Evolutionary conservation across 2,797 vertebrate genomes (phyloP), one percentile per base, ranked within the genome.

Genomic region (Gymnothorax javanicus): DNA sequence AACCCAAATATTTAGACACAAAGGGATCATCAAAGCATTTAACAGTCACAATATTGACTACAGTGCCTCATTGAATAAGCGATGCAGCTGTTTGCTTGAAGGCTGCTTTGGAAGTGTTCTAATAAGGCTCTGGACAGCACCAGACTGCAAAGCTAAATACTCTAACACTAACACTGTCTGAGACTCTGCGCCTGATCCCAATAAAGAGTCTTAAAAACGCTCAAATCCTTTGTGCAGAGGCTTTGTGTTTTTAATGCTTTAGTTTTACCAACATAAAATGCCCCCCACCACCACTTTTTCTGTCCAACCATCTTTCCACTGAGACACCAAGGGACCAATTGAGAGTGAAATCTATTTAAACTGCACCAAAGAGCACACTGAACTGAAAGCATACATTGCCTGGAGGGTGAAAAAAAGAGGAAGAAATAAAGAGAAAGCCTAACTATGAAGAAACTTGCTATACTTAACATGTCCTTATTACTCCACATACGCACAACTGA

Each of bases 281-380:
- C 25, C 69, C 33, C 73, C 13, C 17, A 17, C 60, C 62, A 77
- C 62, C 50, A 83, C 33, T 23, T 90, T 92, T 95, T 94, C 90
- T 92, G 93, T 94, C 94, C 94, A 94, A 95, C 92, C 93, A 94
- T 95, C 94, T 94, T 95, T 95, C 92, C 94, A 94, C 86, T 92
- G 92, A 92, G 94, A 95, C 94, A 94, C 95, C 94, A 15, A 92
- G 95, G 95, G 95, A 96, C 95, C 96, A 96, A 96, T 94, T 96
- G 94, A 94, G 94, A 94, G 89, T 92, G 90, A 96, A 94, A 94
- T 94, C 91, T 94, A 92, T 96, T 96, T 95, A 94, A 93, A 91
- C 92, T 86, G 91, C 92, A 92, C 90, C 89, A 90, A 89, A 90
- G 84, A 88, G 92, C 89, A 85, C 15, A 87, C 84, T 86, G 89